Conservation (phyloP, 2,888 invertebrate species). For the Coecobrya sp. region DNA sequence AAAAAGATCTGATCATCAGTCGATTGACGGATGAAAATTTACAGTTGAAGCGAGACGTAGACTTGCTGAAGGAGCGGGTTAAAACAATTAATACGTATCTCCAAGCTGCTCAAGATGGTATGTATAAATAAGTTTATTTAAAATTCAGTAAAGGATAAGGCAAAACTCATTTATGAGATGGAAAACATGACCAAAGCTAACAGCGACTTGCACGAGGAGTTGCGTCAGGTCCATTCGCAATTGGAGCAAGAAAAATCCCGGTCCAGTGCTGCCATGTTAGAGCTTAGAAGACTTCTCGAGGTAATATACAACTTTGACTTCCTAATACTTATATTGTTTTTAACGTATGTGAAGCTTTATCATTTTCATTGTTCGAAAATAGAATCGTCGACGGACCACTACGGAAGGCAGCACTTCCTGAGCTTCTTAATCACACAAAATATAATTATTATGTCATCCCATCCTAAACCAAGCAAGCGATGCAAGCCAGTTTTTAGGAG, state of each 20-base stretch:
- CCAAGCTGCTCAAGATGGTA: conserved; percentile 91
- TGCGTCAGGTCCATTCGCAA: conserved; percentile 91
- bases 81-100: conserved; percentile 92
- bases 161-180: conserved; percentile 92
- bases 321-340: too few species aligned
- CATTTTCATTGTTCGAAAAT: conserved; percentile 28
- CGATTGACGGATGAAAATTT: conserved; percentile 85
- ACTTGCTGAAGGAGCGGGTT: conserved; percentile 91
- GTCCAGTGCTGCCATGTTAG: conserved; percentile 85
- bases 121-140: conserved; percentile 87
- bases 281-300: conserved; percentile 83
- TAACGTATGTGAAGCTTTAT: too few species aligned
- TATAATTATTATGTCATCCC: neutral
- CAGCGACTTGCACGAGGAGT: conserved; percentile 92
- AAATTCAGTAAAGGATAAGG: conserved; percentile 88
- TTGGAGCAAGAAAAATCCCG: conserved; percentile 93
- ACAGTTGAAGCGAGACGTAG: conserved; percentile 90
- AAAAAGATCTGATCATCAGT: conserved; percentile 87
- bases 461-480: neutral
- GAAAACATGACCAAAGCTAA: conserved; percentile 91
- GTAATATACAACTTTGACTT: too few species aligned
- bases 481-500: conserved; percentile 30
- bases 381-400: conserved; percentile 82
- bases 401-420: conserved; percentile 64
- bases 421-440: neutral